These are phyloP conservation scores for Rhinichthys osculus DNA, from an alignment of 2,797 vertebrate species.

Conservation along the genomic window DNA sequence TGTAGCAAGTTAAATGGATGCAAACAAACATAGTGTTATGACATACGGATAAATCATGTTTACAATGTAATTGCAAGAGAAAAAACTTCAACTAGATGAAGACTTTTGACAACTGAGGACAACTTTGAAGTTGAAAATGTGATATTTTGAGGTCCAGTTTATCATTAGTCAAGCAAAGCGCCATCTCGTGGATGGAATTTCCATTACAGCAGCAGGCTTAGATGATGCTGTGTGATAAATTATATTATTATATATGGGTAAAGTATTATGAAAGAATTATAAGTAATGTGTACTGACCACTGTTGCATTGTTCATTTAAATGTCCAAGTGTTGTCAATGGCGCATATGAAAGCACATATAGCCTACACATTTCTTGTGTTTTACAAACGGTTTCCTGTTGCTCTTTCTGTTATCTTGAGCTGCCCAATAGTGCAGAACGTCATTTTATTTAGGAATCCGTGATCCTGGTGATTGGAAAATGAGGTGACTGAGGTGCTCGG, in stretches of 20 bases:
- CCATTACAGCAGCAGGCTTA: background rate
- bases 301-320: background rate
- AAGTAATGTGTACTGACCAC: background rate
- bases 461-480: background rate
- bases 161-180: slow-evolving; percentile 18
- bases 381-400: background rate
- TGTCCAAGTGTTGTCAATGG: background rate
- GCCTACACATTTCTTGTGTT: background rate
- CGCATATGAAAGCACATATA: background rate
- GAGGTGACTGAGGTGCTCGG: background rate
- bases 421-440: background rate
- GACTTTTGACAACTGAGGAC: background rate
- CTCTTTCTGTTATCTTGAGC: background rate
- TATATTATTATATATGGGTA: too few relatives aligned
- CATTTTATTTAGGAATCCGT: background rate
- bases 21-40: background rate
- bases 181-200: slow-evolving; percentile 59
- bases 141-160: background rate
- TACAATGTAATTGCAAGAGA: background rate
- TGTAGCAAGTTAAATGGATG: background rate
- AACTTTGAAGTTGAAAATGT: background rate
- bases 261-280: background rate
- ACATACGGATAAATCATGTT: background rate
- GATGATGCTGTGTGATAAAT: background rate
- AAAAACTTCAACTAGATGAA: background rate